These are phyloP conservation scores for Myodes glareolus DNA, from an alignment of 2,113 vertebrate genomes.

Conservation along the genomic window DNA sequence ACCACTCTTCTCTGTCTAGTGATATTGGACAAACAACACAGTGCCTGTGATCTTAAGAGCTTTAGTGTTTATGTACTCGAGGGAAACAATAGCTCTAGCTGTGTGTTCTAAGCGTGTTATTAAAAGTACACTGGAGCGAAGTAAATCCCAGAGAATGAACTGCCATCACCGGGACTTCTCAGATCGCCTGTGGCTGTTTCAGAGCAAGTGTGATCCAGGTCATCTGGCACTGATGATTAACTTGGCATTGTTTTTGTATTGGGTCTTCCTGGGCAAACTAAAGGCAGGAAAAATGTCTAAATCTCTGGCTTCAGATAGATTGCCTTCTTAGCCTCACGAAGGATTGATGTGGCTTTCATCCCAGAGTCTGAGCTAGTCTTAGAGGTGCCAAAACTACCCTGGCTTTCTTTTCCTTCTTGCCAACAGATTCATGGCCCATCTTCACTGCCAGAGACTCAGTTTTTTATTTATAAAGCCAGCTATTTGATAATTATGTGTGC, in stretches of 20 bases:
- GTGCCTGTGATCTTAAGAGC: neutral
- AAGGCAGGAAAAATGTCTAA: neutral
- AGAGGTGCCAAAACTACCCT: conserved; percentile 30
- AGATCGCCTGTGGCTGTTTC: conserved; percentile 22
- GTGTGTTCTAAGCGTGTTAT: neutral
- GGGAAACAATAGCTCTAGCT: conserved; percentile 25
- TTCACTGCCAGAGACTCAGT: conserved; percentile 53
- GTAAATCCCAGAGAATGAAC: conserved; percentile 9
- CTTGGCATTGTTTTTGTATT: conserved; percentile 34
- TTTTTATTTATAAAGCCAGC: conserved; percentile 57
- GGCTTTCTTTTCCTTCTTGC: conserved; percentile 7
- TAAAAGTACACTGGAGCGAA: conserved; percentile 38
- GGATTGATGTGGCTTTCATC: conserved; percentile 20
- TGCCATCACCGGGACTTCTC: neutral
- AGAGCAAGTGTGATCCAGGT: conserved; percentile 5
- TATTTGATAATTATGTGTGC: conserved; percentile 46
- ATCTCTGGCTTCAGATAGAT: neutral
- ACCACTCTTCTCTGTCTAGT: conserved; percentile 21
- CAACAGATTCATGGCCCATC: conserved; percentile 55
- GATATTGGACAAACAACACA: neutral
- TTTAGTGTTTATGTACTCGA: conserved; percentile 30
- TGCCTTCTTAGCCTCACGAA: conserved; percentile 39
- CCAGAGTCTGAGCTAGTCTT: conserved; percentile 45
- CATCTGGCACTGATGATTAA: conserved; percentile 27
- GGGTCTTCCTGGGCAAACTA: neutral